phyloP scores from a whole-genome alignment of 2,888 invertebrate genomes.

The Galerucella nymphaeae region DNA sequence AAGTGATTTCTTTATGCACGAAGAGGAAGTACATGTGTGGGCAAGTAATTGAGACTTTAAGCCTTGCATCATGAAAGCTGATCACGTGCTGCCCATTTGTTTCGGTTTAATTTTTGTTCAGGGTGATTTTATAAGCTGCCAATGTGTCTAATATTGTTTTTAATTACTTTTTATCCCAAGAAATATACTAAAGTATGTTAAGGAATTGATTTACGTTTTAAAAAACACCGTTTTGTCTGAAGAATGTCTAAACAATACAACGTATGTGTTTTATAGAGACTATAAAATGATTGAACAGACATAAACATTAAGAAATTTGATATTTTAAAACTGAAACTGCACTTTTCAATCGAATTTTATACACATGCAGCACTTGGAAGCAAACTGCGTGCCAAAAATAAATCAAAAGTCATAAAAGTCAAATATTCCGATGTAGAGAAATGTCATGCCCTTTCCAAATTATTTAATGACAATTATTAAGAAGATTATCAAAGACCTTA shows the following conservation, averaged over 20 bases:
- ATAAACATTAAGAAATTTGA: background rate
- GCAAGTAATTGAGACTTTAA: slow-evolving; percentile 37
- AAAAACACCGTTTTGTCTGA: too few species aligned
- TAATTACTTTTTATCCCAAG: too few species aligned
- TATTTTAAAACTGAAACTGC: background rate
- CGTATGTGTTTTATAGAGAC: background rate
- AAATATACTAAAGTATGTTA: too few species aligned
- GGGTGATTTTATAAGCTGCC: too few species aligned
- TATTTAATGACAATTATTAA: too few species aligned
- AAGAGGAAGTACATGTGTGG: slow-evolving; percentile 44
- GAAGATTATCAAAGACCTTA: slow-evolving; percentile 19
- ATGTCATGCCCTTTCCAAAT: too few species aligned
- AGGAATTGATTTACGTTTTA: too few species aligned
- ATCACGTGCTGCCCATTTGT: slow-evolving; percentile 24
- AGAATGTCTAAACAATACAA: too few species aligned
- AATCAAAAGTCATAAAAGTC: too few species aligned
- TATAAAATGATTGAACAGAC: background rate
- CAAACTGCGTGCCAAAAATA: background rate
- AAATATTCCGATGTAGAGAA: too few species aligned
- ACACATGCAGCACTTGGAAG: background rate
- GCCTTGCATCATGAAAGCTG: background rate
- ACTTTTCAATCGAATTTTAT: background rate
- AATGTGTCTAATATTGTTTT: too few species aligned
- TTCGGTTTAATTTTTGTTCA: too few species aligned
- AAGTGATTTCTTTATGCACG: slow-evolving; percentile 23